Conservation (phyloP, 2,113 vertebrate species). For the Camelus bactrianus region DNA sequence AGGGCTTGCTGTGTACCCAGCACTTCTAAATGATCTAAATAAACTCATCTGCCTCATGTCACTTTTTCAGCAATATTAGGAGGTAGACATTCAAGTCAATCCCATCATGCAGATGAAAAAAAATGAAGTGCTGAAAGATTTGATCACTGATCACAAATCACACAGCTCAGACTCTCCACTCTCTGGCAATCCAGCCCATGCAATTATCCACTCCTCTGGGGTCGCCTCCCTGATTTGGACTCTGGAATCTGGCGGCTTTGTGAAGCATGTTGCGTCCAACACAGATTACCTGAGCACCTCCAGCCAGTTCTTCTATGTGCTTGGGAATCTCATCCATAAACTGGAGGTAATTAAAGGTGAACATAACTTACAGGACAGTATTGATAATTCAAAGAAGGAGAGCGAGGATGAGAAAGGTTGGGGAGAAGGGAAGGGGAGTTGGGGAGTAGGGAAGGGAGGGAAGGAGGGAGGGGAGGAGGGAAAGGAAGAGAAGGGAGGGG, state of each 20-base stretch:
- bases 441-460: fast-evolving
- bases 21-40: background rate
- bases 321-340: background rate
- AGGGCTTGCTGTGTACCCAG: background rate
- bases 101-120: background rate
- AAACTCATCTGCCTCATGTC: background rate
- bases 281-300: background rate
- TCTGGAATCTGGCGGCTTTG: background rate
- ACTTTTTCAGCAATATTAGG: background rate
- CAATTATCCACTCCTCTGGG: background rate
- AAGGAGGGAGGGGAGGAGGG: background rate
- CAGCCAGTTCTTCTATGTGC: background rate
- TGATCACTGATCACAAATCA: background rate
- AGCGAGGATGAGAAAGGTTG: background rate
- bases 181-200: background rate
- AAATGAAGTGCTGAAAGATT: background rate
- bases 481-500: background rate
- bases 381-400: background rate
- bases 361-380: background rate
- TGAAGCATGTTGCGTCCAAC: fast-evolving
- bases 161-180: background rate
- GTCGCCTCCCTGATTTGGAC: background rate
- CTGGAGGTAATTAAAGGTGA: background rate
- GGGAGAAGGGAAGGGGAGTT: background rate
- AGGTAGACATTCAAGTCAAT: background rate